phyloP scores from a whole-genome alignment of 2,797 vertebrate species.

The Octomys mimax region DNA sequence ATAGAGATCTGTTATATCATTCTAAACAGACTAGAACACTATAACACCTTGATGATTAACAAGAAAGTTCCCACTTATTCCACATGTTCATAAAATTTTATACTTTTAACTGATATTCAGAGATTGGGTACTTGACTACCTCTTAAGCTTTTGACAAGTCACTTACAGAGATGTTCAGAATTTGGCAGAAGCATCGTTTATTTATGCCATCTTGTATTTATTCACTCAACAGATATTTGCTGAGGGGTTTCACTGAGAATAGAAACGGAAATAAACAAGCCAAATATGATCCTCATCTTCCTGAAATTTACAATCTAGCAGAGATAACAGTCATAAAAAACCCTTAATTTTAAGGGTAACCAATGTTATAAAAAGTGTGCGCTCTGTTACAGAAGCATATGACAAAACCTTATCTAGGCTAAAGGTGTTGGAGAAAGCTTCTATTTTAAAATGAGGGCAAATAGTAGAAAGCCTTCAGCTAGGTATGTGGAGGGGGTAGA shows the following conservation, averaged over 20 bases:
- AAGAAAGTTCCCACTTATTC: not conserved
- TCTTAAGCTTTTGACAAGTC: not conserved
- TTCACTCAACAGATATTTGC: not conserved
- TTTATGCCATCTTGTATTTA: not conserved
- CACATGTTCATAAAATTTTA: not conserved
- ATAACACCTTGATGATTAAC: not conserved
- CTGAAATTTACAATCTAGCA: not conserved
- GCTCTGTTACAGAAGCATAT: not conserved
- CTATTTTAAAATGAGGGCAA: not conserved
- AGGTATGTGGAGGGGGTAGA: not conserved
- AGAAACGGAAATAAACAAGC: not conserved
- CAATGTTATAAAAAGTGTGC: not conserved
- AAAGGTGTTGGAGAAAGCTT: not conserved
- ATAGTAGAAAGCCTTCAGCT: not conserved
- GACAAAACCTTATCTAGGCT: constrained; percentile 6
- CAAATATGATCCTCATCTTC: not conserved
- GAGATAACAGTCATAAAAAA: not conserved
- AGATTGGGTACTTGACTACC: not conserved
- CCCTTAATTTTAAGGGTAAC: constrained; percentile 12
- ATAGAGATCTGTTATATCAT: too few relatives aligned
- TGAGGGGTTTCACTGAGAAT: not conserved
- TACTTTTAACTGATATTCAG: constrained; percentile 3
- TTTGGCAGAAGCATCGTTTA: not conserved
- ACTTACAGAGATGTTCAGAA: not conserved
- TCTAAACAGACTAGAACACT: too few relatives aligned